Evolutionary conservation across 2,797 vertebrate species (phyloP), one percentile per base, ranked within the genome.

Genomic region (Ptychadena robeensis): DNA sequence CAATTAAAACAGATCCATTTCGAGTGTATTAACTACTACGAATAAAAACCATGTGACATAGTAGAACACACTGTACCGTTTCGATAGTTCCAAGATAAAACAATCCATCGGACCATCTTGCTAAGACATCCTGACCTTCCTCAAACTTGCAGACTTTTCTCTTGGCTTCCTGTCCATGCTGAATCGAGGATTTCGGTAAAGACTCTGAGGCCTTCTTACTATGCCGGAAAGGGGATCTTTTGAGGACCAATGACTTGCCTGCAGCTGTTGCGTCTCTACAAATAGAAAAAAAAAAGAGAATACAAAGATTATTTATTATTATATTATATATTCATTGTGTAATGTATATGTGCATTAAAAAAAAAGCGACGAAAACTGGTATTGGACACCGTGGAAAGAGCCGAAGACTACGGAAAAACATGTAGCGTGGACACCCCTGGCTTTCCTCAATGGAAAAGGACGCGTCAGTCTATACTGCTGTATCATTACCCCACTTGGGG

Each of bases 51-150:
- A 8, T 15, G 14, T 44, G 2, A 48, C 44, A 18, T 2, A 18
- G 15, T 3, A 4, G 22, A 9, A 18, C 7, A 48, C 44, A 48
- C 22, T 48, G 3, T 93, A 96, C 97, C 96, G 98, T 99, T 93
- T 96, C 95, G 91, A 99, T 96, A 91, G 96, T 99, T 92, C 97
- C 98, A 95, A 99, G 94, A 92, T 99, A 99, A 94, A 98, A 99
- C 88, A 99, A 95, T 91, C 97, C 98, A 93, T 99, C 98, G 89
- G 97, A 99, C 98, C 98, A 99, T 86, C 97, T 95, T 92, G 98
- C 98, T 96, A 99, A 91, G 93, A 99, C 98, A 90, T 99, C 97
- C 92, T 99, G 98, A 89, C 96, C 97, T 87, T 98, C 98, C 92
- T 96, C 95, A 91, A 99, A 99, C 94, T 96, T 97, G 91, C 93